Evolutionary conservation across 1,140 invertebrate genomes (phyloP).

Genomic region (Calycopis cecrops): DNA sequence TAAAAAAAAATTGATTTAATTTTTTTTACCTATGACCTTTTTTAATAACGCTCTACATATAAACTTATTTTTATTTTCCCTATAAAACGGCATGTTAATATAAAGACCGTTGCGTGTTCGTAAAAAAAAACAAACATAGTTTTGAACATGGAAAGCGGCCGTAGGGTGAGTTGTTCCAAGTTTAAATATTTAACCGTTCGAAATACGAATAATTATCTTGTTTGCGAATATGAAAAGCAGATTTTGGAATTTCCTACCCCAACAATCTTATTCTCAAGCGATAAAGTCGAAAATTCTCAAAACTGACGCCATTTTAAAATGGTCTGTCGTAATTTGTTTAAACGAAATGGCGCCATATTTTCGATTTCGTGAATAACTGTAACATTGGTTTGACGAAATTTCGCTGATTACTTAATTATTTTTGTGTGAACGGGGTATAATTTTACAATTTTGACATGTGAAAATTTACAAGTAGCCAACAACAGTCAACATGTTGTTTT

Average conservation of each 20-base stretch:
- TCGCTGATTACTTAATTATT: conserved; percentile 57
- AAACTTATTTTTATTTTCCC: no score
- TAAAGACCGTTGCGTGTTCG: conserved; percentile 13
- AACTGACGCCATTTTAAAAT: conserved; percentile 16
- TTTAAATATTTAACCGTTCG: conserved; percentile 58
- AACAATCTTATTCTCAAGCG: not conserved
- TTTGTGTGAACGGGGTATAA: conserved; percentile 38
- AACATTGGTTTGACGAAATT: conserved; percentile 60
- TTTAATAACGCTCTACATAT: no score
- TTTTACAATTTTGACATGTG: conserved; percentile 25
- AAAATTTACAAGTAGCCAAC: conserved; percentile 30
- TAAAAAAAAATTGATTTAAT: no score
- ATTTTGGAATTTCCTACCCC: not conserved
- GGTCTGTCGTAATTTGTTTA: conserved; percentile 25
- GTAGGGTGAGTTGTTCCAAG: conserved; percentile 40
- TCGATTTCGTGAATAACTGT: conserved; percentile 53
- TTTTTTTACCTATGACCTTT: not conserved
- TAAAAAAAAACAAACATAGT: conserved; percentile 29
- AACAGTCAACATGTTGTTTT: no score
- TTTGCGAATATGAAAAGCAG: conserved; percentile 28
- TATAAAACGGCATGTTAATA: no score
- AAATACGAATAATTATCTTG: conserved; percentile 52
- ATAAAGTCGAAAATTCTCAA: not conserved
- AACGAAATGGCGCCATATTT: conserved; percentile 40
- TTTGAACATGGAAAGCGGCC: conserved; percentile 32